Percentiles rank a stretch among this genome's conserved stretches.
phyloP scores from a whole-genome alignment of 2,888 invertebrate genomes.

The Nemurella pictetii region DNA sequence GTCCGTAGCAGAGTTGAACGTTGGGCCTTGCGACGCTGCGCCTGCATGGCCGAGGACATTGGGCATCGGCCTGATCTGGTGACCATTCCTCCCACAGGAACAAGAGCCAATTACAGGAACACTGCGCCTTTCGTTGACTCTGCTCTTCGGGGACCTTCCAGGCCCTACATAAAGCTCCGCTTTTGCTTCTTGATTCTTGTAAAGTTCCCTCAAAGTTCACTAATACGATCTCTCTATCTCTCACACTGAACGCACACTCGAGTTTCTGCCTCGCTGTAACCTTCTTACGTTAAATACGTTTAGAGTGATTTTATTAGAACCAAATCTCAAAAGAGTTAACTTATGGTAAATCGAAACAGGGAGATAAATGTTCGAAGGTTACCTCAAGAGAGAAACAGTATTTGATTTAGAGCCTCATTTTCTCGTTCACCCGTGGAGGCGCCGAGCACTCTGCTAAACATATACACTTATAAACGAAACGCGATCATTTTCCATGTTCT shows the following conservation, averaged over 20 bases:
- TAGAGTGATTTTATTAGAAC: slow-evolving; percentile 16
- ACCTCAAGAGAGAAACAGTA: neutral
- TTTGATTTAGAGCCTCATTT: neutral
- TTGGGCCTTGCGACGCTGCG: neutral
- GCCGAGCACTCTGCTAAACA: neutral
- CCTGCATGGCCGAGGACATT: slow-evolving; percentile 8
- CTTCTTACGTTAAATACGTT: slow-evolving; percentile 23
- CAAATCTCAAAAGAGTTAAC: neutral
- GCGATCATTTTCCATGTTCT: neutral
- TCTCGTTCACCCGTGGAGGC: neutral
- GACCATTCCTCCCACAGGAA: slow-evolving; percentile 17
- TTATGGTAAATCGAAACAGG: slow-evolving; percentile 8
- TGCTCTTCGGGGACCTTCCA: slow-evolving; percentile 1
- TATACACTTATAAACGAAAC: neutral
- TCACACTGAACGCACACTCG: slow-evolving; percentile 12
- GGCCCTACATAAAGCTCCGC: neutral
- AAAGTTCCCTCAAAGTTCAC: slow-evolving; percentile 6
- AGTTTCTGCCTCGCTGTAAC: slow-evolving; percentile 3
- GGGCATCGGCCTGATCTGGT: neutral
- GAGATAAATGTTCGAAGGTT: neutral
- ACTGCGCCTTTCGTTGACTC: slow-evolving; percentile 12
- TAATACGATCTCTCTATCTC: slow-evolving; percentile 11
- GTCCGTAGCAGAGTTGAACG: neutral
- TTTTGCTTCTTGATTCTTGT: slow-evolving; percentile 16
- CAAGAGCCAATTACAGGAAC: slow-evolving; percentile 23